Conservation (phyloP, 1,140 invertebrate species). For the Hyles euphorbiae region DNA sequence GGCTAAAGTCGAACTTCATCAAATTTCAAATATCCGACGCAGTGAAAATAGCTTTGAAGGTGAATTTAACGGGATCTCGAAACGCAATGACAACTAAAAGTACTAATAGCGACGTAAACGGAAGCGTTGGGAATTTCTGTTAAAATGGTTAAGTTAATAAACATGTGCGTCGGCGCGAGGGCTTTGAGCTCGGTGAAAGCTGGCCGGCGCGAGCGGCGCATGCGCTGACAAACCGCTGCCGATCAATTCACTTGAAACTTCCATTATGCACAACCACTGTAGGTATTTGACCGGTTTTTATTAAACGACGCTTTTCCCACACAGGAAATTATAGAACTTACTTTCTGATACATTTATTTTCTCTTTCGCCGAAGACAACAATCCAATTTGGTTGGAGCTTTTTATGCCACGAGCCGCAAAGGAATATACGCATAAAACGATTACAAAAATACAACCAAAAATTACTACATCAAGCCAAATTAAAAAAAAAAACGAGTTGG, state of each 20-base stretch:
- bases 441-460: no score
- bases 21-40: not conserved
- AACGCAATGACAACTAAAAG: slow-evolving; percentile 24
- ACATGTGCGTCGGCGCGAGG: slow-evolving; percentile 49
- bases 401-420: no score
- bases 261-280: slow-evolving; percentile 6
- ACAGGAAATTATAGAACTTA: no score
- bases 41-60: not conserved
- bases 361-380: no score
- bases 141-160: slow-evolving; percentile 65
- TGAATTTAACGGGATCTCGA: slow-evolving; percentile 20
- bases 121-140: slow-evolving; percentile 47
- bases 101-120: slow-evolving; percentile 39
- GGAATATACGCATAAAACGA: no score
- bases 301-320: not conserved
- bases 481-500: no score
- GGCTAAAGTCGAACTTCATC: no score
- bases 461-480: no score
- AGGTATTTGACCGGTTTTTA: not conserved
- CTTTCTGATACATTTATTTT: no score
- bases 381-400: no score
- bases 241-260: slow-evolving; percentile 25
- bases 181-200: slow-evolving; percentile 64
- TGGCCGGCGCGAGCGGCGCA: slow-evolving; percentile 33
- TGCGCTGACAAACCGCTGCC: slow-evolving; percentile 19